These are phyloP conservation scores for Chiroxiphia lanceolata DNA, from an alignment of 2,797 vertebrate species.

Conservation along the genomic window DNA sequence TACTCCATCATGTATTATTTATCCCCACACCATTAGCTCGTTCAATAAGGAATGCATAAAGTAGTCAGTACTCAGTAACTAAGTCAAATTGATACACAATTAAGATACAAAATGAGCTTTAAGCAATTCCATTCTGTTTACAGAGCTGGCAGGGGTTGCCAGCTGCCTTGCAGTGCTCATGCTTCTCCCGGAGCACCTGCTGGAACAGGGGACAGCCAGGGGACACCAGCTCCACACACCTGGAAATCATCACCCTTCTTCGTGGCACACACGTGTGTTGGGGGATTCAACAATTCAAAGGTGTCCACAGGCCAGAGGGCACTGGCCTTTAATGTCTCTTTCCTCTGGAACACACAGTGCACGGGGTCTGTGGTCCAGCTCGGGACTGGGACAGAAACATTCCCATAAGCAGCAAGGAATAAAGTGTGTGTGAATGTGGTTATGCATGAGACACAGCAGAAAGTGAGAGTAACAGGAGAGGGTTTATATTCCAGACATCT, in stretches of 20 bases:
- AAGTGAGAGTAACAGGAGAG: not conserved
- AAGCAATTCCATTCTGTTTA: not conserved
- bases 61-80: not conserved
- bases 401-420: not conserved
- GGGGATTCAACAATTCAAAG: not conserved
- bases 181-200: rapidly evolving
- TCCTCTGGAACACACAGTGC: not conserved
- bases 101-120: constrained; percentile 43
- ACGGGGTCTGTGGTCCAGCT: not conserved
- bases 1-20: constrained; percentile 34
- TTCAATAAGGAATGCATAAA: constrained; percentile 21
- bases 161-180: not conserved
- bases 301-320: rapidly evolving
- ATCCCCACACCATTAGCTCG: constrained; percentile 35
- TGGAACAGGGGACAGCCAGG: not conserved
- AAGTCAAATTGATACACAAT: constrained; percentile 54
- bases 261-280: rapidly evolving
- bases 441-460: not conserved
- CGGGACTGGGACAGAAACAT: not conserved
- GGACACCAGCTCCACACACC: no score
- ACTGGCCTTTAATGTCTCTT: not conserved
- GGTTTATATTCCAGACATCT: not conserved
- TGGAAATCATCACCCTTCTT: not conserved
- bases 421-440: not conserved
- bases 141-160: not conserved